Base-by-base conservation (phyloP, 2,888 invertebrate genomes). In the Cerceris rybyensis region DNA sequence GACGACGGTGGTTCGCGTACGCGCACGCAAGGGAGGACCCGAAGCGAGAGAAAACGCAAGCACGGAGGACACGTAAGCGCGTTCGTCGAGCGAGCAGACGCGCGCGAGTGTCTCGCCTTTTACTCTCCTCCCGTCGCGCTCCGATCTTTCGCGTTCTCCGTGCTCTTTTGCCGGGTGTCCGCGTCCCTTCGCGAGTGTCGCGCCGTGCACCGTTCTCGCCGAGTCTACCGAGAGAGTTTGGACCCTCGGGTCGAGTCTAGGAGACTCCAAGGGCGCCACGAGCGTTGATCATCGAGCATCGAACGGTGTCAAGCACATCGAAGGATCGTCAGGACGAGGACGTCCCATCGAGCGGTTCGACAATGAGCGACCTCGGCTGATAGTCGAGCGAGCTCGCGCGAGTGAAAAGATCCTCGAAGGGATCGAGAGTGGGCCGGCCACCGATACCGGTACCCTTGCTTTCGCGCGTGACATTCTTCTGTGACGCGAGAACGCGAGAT, bases 201-300 rank as follows among this genome's bases (percentile, higher is more conserved):
- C 81, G 79, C 78, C 82, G 84, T 77, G 84, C 85, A 85, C 83
- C 86, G 86, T 88, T 86, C 86, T 84, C 88, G 85, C 85, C 88
- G 88, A 61, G 39, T 87, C 83, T 81, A 79, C 87, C 54, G 7
- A 9, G 54, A n/a, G 16, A 16, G n/a, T 28, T 28, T 4, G 28
- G 28, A 28, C 1, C 28, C 28, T 28, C 28, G 28, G 28, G 28
- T 4, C 28, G 28, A 28, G 28, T 28, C 28, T 28, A 2, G 28
- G 28, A 28, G 28, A 28, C 28, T 28, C 28, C 28, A 28, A 28
- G 28, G 28, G 28, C 28, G 28, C 28, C 28, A 1, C 28, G 28
- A 2, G 28, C 28, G 28, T 28, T 4, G 28, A 28, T 28, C 28
- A 4, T 28, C 28, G 28, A 28, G 28, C 28, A 28, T 28, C 28